Evolutionary conservation across 2,797 vertebrate genomes (phyloP).

Genomic region (Adelosebastes latens): DNA sequence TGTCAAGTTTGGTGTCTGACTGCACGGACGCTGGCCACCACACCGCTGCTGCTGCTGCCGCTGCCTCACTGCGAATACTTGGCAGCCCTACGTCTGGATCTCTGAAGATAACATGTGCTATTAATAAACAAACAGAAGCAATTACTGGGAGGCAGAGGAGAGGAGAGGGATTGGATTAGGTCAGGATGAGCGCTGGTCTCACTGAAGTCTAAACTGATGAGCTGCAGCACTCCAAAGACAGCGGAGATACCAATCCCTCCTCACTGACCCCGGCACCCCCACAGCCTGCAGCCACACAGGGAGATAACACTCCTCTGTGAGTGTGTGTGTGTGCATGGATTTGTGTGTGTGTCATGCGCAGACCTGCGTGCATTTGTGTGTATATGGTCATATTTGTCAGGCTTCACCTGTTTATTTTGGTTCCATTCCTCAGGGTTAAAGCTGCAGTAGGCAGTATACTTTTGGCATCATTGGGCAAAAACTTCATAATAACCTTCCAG

Average conservation of each 20-base stretch:
- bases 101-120: slow-evolving; percentile 86
- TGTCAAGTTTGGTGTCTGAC: slow-evolving; percentile 78
- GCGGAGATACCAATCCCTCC: slow-evolving; percentile 76
- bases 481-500: too few relatives aligned
- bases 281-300: slow-evolving; percentile 58
- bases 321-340: neutral
- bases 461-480: too few relatives aligned
- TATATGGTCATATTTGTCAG: neutral
- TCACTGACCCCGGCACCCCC: slow-evolving; percentile 60
- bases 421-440: neutral
- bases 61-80: slow-evolving; percentile 73
- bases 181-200: slow-evolving; percentile 70
- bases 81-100: slow-evolving; percentile 82
- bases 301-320: slow-evolving; percentile 64
- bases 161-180: slow-evolving; percentile 81
- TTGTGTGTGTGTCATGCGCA: neutral
- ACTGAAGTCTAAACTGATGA: slow-evolving; percentile 83
- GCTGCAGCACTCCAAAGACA: slow-evolving; percentile 80
- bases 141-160: slow-evolving; percentile 82
- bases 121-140: slow-evolving; percentile 88
- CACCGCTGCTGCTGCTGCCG: neutral
- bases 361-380: slow-evolving; percentile 9
- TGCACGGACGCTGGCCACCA: slow-evolving; percentile 29
- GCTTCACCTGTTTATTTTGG: neutral
- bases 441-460: too few relatives aligned